phyloP scores from a whole-genome alignment of 2,797 vertebrate genomes.

The Fistularia commersonii region DNA sequence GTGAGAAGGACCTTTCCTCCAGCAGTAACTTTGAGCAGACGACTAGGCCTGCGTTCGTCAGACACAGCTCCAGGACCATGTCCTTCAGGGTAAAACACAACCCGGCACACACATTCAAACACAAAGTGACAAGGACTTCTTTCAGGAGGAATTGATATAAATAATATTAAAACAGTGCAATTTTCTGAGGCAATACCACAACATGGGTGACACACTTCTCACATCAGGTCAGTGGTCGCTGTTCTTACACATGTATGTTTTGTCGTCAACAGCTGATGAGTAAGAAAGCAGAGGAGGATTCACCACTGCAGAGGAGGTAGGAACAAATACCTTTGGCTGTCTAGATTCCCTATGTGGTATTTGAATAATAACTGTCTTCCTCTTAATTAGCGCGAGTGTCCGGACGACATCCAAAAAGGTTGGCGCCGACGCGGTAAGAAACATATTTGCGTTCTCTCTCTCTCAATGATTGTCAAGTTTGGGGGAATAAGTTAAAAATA shows the following conservation, averaged over 20 bases:
- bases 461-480: not conserved
- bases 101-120: not conserved
- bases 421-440: slow-evolving; percentile 62
- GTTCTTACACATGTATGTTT: not conserved
- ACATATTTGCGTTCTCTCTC: not conserved
- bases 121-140: too few relatives aligned
- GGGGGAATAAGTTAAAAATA: too few relatives aligned
- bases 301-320: slow-evolving; percentile 73
- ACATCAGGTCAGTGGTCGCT: too few relatives aligned
- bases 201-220: not conserved
- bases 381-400: slow-evolving; percentile 67
- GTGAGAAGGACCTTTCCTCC: slow-evolving; percentile 36
- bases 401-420: slow-evolving; percentile 62
- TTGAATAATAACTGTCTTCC: not conserved
- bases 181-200: not conserved
- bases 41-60: slow-evolving; percentile 67
- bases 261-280: slow-evolving; percentile 62
- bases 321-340: not conserved
- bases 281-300: slow-evolving; percentile 67
- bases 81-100: slow-evolving; percentile 83
- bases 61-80: slow-evolving; percentile 82
- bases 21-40: slow-evolving; percentile 41
- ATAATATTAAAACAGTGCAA: too few relatives aligned
- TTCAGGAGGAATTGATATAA: too few relatives aligned
- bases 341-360: not conserved